Conservation (phyloP, 1,140 invertebrate species). For the Ceratoteleas bidentatus region DNA sequence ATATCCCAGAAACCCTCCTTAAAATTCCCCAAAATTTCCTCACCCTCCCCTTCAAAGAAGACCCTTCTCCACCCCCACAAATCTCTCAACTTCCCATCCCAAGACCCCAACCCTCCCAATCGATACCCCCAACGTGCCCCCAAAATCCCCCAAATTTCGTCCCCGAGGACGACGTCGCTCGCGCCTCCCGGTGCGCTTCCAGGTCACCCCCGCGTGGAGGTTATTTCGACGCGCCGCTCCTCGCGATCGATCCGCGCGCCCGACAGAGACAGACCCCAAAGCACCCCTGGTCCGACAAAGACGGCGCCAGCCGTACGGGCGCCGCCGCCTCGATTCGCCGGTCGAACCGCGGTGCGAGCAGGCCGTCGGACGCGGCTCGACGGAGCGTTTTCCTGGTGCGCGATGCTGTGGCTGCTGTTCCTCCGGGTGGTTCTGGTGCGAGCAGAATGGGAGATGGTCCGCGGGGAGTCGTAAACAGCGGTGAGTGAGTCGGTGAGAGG, state of each 20-base stretch:
- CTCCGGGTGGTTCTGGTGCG: slow-evolving; percentile 10
- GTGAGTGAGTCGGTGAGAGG: too few species aligned
- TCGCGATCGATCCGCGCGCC: slow-evolving; percentile 39
- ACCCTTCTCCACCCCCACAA: too few species aligned
- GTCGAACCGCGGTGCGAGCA: slow-evolving; percentile 23
- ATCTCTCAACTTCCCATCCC: too few species aligned
- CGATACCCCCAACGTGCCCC: too few species aligned
- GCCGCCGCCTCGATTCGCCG: slow-evolving; percentile 15
- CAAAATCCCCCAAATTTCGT: too few species aligned
- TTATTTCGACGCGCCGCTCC: slow-evolving; percentile 24
- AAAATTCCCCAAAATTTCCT: too few species aligned
- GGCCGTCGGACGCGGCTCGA: slow-evolving; percentile 12
- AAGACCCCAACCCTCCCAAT: too few species aligned
- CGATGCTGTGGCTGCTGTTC: slow-evolving; percentile 32
- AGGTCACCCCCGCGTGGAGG: too few species aligned
- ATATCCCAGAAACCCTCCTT: too few species aligned
- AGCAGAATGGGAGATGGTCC: slow-evolving; percentile 25
- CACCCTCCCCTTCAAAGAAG: too few species aligned
- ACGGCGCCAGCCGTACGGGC: slow-evolving; percentile 1
- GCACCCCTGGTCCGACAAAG: slow-evolving; percentile 1
- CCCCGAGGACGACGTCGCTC: too few species aligned
- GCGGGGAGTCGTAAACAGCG: slow-evolving; percentile 65
- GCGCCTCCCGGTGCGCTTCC: too few species aligned
- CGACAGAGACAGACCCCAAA: slow-evolving; percentile 9
- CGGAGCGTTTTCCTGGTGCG: slow-evolving; percentile 16